phyloP scores from a whole-genome alignment of 2,888 invertebrate species.

The Nomada fucata region DNA sequence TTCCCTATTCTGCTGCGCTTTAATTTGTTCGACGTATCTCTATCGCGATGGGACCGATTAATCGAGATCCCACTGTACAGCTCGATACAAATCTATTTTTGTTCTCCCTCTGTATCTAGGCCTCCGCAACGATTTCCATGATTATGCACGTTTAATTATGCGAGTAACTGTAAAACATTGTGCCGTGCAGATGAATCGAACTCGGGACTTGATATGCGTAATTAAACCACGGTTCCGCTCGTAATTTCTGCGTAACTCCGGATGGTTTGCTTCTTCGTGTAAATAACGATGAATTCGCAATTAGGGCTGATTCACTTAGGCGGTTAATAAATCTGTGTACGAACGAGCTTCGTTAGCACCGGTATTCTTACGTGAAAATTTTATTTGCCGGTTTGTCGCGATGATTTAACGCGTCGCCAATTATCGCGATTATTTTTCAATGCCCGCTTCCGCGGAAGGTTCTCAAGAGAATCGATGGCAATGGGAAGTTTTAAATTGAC shows the following conservation, averaged over 20 bases:
- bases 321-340: neutral
- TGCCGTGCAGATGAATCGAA: conserved; percentile 13
- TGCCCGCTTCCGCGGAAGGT: too few relatives aligned
- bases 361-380: neutral
- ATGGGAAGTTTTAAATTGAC: too few relatives aligned
- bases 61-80: neutral
- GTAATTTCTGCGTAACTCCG: conserved; percentile 10
- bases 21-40: too few relatives aligned
- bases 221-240: conserved; percentile 20
- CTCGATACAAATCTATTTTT: conserved; percentile 2
- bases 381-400: too few relatives aligned
- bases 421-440: neutral
- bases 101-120: neutral
- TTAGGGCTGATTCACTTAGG: conserved; percentile 9
- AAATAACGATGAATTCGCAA: neutral
- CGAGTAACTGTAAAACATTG: conserved; percentile 48
- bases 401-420: neutral
- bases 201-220: conserved; percentile 8
- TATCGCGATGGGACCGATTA: too few relatives aligned
- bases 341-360: neutral
- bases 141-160: conserved; percentile 36
- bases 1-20: too few relatives aligned
- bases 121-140: conserved; percentile 23
- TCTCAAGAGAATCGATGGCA: too few relatives aligned
- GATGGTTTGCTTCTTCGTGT: neutral